Conservation (phyloP, 2,113 vertebrate species). For the Eulacestoma nigropectus region DNA sequence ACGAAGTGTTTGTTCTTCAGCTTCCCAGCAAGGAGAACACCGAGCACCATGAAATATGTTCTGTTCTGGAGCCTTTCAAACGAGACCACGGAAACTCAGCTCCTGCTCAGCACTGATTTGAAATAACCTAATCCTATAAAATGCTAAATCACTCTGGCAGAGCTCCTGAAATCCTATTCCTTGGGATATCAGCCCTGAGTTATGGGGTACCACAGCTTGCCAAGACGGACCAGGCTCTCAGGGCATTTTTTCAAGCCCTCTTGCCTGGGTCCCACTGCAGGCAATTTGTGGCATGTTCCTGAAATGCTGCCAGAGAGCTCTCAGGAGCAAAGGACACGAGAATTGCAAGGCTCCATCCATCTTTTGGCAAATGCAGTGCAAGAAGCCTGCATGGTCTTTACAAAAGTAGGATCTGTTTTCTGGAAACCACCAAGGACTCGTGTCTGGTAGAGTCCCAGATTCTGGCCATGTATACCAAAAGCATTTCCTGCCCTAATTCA, state of each 20-base stretch:
- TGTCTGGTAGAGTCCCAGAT: not conserved
- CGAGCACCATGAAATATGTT: rapidly evolving
- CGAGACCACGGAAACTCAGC: not conserved
- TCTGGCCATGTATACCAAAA: not conserved
- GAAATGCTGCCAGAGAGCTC: not conserved
- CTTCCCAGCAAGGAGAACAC: not conserved
- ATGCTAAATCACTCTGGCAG: not conserved
- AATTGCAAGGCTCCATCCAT: not conserved
- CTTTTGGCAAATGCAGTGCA: not conserved
- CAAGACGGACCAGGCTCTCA: not conserved
- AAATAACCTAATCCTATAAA: not conserved
- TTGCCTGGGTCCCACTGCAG: not conserved
- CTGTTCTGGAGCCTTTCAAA: not conserved
- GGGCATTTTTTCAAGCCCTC: not conserved
- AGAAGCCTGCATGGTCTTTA: not conserved
- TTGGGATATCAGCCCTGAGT: not conserved
- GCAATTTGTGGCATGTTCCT: not conserved
- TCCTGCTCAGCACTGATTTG: not conserved
- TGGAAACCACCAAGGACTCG: not conserved
- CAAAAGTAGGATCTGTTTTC: not conserved
- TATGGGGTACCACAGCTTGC: not conserved
- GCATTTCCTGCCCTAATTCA: not conserved
- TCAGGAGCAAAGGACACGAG: not conserved
- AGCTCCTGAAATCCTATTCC: not conserved
- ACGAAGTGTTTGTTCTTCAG: not conserved